phyloP scores from a whole-genome alignment of 64 coral and sea anemone species.

The Montipora capricornis region DNA sequence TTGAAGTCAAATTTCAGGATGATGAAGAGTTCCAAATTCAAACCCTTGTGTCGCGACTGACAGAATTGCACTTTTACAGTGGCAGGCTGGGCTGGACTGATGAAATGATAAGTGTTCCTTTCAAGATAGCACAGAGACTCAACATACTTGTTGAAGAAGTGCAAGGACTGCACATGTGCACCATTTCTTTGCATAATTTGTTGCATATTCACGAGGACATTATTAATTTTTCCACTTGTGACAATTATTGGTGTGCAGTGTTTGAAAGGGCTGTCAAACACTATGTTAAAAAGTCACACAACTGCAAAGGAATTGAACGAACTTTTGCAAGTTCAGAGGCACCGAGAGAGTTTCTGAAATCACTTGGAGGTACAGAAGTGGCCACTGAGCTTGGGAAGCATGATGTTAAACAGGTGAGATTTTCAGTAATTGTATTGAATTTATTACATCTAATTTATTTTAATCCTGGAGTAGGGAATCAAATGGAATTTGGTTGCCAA shows the following conservation, averaged over 20 bases:
- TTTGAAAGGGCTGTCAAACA: slow-evolving; percentile 60
- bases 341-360: slow-evolving; percentile 59
- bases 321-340: slow-evolving; percentile 73
- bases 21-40: slow-evolving; percentile 41
- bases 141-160: slow-evolving; percentile 43
- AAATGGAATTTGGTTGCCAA: slow-evolving; percentile 48
- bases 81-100: slow-evolving; percentile 36
- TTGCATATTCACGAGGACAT: slow-evolving; percentile 64
- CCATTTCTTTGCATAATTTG: slow-evolving; percentile 80
- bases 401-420: slow-evolving; percentile 27
- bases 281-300: slow-evolving; percentile 75
- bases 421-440: slow-evolving; percentile 2
- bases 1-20: slow-evolving; percentile 17
- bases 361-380: neutral
- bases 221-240: slow-evolving; percentile 69
- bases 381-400: slow-evolving; percentile 10
- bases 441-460: neutral
- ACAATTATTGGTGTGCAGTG: slow-evolving; percentile 75
- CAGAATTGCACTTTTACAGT: slow-evolving; percentile 45
- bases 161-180: slow-evolving; percentile 64
- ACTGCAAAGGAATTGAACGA: slow-evolving; percentile 75
- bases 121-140: slow-evolving; percentile 15
- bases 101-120: slow-evolving; percentile 38
- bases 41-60: slow-evolving; percentile 15
- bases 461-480: slow-evolving; percentile 45